Percentiles rank a stretch among this genome's conserved stretches.
Evolutionary conservation across 2,888 invertebrate species (phyloP).

Genomic region (Drosophila peninsularis): DNA sequence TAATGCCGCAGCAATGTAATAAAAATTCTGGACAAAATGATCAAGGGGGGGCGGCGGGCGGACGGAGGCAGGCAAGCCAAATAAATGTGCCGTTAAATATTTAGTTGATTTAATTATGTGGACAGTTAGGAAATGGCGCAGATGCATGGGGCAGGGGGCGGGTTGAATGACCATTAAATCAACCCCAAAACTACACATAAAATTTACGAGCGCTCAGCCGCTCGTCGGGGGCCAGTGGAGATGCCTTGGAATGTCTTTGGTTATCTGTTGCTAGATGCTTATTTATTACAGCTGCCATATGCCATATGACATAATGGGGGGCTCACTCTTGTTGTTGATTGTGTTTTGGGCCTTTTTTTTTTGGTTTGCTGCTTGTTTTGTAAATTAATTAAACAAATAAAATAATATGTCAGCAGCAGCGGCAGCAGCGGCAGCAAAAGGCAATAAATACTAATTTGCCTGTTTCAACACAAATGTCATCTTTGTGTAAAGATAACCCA

Average conservation of each 20-base stretch:
- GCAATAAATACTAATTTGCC: constrained; percentile 76
- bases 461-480: constrained; percentile 78
- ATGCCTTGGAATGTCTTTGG: constrained; percentile 46
- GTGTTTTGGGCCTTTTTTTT: constrained; percentile 49
- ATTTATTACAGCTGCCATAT: constrained; percentile 76
- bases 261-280: constrained; percentile 71
- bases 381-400: constrained; percentile 80
- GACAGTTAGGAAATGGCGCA: constrained; percentile 21
- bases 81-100: constrained; percentile 78
- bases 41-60: constrained; percentile 26
- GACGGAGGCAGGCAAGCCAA: constrained; percentile 32
- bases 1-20: constrained; percentile 71
- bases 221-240: background rate
- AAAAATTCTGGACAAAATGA: constrained; percentile 67
- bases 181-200: constrained; percentile 68
- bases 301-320: constrained; percentile 59
- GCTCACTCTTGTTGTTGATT: constrained; percentile 41
- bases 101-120: constrained; percentile 79
- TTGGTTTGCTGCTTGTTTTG: constrained; percentile 52
- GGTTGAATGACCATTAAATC: constrained; percentile 62
- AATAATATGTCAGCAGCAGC: constrained; percentile 77
- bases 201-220: constrained; percentile 60
- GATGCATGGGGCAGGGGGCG: background rate
- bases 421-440: constrained; percentile 59
- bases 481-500: constrained; percentile 65